Evolutionary conservation across 2,797 vertebrate species (phyloP), one percentile per base, ranked within the genome.

Genomic region (Tolypeutes matacus): DNA sequence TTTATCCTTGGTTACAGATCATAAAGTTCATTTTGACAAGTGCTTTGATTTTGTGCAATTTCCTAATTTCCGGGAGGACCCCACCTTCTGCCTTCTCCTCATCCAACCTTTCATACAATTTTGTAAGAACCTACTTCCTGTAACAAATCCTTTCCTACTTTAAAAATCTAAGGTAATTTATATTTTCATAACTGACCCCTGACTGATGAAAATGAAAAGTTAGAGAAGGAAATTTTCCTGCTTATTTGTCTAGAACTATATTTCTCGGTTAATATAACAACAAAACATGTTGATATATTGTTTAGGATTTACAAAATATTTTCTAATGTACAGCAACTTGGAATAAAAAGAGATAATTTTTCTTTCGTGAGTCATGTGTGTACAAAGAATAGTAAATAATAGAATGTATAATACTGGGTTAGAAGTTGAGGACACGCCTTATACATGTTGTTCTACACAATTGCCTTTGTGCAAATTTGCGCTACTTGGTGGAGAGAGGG

Each of bases 221-320:
- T 56, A n/a, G 42, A 86, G 64, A 80, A 78, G 53, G 34, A 80
- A 94, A 65, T 2, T 46, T 56, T 31, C 46, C 65, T 78, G 9
- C 46, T 46, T n/a, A n/a, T 25, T 60, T 73, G 64, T 49, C 36
- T 90, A 27, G 11, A 85, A 27, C 58, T 76, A 39, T 39, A 4
- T 60, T 82, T 75, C 69, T 76, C 62, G 87, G 18, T 42, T 87
- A 80, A 91, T 75, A 62, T 81, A 46, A 72, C 34, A 39, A 6
- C 58, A 42, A 82, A 34, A 53, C 65, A 49, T 29, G 51, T 29
- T 60, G n/a, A 49, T 11, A 13, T 56, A 58, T 53, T 77, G 49
- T 87, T 76, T 83, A 65, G 78, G 34, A 84, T 17, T 93, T 69
- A 14, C 5, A n/a, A 82, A 77, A 58, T 84, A 84, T 51, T 89